Evolutionary conservation across 2,113 vertebrate genomes (phyloP).

Genomic region (Epinephelus fuscoguttatus): DNA sequence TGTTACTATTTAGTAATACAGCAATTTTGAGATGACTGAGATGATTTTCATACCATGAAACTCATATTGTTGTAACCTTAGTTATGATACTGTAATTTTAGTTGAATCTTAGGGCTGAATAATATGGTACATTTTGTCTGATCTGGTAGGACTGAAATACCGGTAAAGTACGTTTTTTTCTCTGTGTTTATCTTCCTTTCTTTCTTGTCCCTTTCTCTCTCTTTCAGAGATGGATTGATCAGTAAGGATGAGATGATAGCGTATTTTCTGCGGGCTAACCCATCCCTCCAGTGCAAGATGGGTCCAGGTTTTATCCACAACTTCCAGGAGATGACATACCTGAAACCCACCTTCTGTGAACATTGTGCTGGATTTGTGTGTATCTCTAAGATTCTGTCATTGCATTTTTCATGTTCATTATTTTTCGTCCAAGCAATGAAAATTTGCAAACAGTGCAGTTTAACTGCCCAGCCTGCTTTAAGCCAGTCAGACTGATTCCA

Average conservation of each 20-base stretch:
- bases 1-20: too few relatives aligned
- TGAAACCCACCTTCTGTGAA: slow-evolving; percentile 98
- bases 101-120: neutral
- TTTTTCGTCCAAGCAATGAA: neutral
- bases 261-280: slow-evolving; percentile 96
- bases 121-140: neutral
- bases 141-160: neutral
- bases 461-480: neutral
- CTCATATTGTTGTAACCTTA: too few relatives aligned
- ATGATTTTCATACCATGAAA: too few relatives aligned
- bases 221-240: slow-evolving; percentile 92
- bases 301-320: slow-evolving; percentile 97
- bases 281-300: slow-evolving; percentile 96
- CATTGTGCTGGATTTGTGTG: slow-evolving; percentile 99
- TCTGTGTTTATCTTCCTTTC: neutral
- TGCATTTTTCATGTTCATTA: neutral
- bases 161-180: neutral
- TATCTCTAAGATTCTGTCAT: slow-evolving; percentile 61
- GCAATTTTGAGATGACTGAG: too few relatives aligned
- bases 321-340: slow-evolving; percentile 98
- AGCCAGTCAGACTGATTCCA: neutral
- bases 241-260: slow-evolving; percentile 99
- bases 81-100: neutral
- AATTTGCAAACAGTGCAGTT: neutral
- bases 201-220: neutral